Base-by-base conservation (phyloP, 2,113 vertebrate genomes). In the Amblyopsis rosae region DNA sequence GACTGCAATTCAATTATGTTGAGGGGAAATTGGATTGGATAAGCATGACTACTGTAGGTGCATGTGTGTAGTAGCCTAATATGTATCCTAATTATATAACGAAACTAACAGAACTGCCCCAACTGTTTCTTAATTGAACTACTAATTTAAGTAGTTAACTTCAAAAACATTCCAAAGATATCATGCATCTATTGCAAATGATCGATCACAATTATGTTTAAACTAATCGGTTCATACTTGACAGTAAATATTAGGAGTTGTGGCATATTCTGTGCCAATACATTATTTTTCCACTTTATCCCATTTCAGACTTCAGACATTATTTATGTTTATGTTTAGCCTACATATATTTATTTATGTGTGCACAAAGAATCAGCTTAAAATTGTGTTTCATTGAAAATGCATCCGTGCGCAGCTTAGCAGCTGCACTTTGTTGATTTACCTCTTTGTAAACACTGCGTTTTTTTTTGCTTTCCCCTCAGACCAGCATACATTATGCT, bases 401-500 rank as follows among this genome's bases (percentile, higher is more conserved):
- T 26, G 19, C 19, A 26, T 26, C 19, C 19, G 19, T 26, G 19
- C 19, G 19, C 19, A 26, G 6, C 79, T 65, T 45, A 66, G 63
- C 72, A 69, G 62, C 73, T 84, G 81, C 70, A 75, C 57, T 26
- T 1, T 26, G 19, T 26, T 26, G 19, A 26, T 26, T 26, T 26
- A 26, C 19, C 19, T 26, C 19, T 26, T 26, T 26, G 19, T 26
- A 26, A 26, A 26, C 19, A 26, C 19, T 26, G 19, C 2, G 15
- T 45, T 54, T 79, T 13, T 50, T 65, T 63, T 59, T n/a, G n/a
- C 53, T 71, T 65, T 51, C 12, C 17, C 12, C 15, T 59, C 15
- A 70, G 66, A 75, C 62, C 48, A 63, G 75, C 47, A 49, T 72
- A 63, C 75, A 62, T n/a, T 61, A 70, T 76, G 49, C 70, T 35